These are phyloP conservation scores for Pasiphila rectangulata DNA, from an alignment of 2,888 invertebrate genomes.

Conservation along the genomic window DNA sequence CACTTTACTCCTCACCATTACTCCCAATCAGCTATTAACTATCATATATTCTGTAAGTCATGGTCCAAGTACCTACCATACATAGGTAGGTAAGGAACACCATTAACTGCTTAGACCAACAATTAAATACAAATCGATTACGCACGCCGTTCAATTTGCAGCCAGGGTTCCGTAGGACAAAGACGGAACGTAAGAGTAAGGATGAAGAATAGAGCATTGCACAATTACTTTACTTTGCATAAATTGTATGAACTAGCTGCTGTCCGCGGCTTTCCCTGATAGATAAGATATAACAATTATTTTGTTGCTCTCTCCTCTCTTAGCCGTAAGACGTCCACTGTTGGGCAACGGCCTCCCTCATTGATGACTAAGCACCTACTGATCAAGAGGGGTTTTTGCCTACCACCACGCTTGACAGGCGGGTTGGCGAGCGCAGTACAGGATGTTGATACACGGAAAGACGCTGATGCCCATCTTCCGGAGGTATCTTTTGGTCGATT, in stretches of 20 bases:
- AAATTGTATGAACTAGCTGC: background rate
- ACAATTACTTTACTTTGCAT: background rate
- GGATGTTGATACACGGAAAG: too few species aligned
- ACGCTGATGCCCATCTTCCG: too few species aligned
- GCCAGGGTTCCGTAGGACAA: slow-evolving; percentile 14
- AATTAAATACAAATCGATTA: slow-evolving; percentile 22
- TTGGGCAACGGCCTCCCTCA: too few species aligned
- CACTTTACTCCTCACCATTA: slow-evolving; percentile 2
- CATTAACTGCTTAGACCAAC: slow-evolving; percentile 13
- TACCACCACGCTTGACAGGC: too few species aligned
- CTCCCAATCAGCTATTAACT: slow-evolving; percentile 9
- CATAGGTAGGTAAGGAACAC: background rate
- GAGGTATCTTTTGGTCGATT: too few species aligned
- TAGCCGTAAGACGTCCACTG: too few species aligned
- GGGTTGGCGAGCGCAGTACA: too few species aligned
- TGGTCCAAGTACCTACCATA: slow-evolving; percentile 1
- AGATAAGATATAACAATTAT: background rate
- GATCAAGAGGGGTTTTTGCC: too few species aligned
- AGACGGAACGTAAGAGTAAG: background rate
- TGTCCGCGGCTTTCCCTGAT: too few species aligned
- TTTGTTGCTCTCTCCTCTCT: too few species aligned
- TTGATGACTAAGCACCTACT: too few species aligned
- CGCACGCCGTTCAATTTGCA: slow-evolving; percentile 17
- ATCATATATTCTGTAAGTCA: slow-evolving; percentile 1
- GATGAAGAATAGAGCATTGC: background rate